phyloP scores from a whole-genome alignment of 2,113 vertebrate genomes.

The Lophotis ruficrista region DNA sequence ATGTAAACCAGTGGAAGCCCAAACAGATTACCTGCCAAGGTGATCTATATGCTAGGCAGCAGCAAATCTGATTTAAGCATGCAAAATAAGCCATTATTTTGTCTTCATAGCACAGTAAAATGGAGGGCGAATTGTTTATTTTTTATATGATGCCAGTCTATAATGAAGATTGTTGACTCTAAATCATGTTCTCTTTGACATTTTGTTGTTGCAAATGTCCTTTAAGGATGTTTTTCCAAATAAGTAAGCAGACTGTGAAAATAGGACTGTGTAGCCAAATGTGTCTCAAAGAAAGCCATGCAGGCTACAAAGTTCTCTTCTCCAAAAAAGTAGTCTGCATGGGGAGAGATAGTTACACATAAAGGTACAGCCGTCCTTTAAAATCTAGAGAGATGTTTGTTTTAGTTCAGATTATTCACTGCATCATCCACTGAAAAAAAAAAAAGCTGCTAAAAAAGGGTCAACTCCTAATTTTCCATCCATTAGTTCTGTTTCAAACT shows the following conservation, averaged over 20 bases:
- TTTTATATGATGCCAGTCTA: constrained; percentile 29
- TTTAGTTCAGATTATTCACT: background rate
- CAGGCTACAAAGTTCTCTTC: background rate
- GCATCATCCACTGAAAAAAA: background rate
- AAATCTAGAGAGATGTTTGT: background rate
- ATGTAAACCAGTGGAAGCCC: background rate
- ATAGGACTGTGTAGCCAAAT: background rate
- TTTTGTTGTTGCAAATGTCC: background rate
- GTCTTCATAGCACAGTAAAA: constrained; percentile 33
- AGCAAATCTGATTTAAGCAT: constrained; percentile 18
- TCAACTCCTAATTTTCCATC: background rate
- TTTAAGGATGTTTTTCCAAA: constrained; percentile 2
- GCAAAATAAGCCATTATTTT: constrained; percentile 20
- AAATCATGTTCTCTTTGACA: constrained; percentile 19
- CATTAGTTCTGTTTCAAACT: background rate
- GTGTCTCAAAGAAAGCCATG: background rate
- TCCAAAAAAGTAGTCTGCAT: background rate
- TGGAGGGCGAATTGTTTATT: background rate
- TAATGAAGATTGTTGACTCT: constrained; percentile 24
- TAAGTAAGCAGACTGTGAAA: background rate
- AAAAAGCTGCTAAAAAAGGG: background rate
- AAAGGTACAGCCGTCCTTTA: background rate
- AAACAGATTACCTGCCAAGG: constrained; percentile 42
- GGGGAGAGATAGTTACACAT: background rate
- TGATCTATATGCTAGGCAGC: constrained; percentile 19